These are phyloP conservation scores for Acleris literana DNA, from an alignment of 2,888 invertebrate genomes.

Conservation along the genomic window DNA sequence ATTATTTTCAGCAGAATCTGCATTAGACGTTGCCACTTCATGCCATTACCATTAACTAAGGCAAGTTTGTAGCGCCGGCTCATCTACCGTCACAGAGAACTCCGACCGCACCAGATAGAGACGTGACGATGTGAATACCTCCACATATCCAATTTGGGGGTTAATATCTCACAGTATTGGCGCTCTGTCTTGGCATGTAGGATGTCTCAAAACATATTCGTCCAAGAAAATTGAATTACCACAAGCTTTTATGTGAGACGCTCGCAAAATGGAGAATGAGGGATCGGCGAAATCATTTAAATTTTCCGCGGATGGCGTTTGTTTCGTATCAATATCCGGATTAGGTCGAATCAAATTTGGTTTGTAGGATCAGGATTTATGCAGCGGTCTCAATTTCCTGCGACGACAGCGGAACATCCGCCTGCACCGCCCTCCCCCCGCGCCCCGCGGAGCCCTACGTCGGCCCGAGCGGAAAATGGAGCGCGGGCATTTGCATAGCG, in stretches of 20 bases:
- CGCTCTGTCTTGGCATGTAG: constrained; percentile 57
- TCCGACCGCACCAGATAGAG: constrained; percentile 17
- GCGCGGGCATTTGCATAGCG: constrained; percentile 79
- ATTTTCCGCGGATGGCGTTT: constrained; percentile 64
- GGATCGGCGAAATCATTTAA: constrained; percentile 53
- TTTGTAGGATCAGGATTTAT: constrained; percentile 81
- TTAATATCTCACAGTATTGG: constrained; percentile 69
- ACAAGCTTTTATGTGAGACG: constrained; percentile 43
- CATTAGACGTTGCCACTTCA: background rate
- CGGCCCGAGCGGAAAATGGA: constrained; percentile 74
- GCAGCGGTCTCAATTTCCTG: constrained; percentile 83
- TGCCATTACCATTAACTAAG: background rate
- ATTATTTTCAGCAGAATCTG: background rate
- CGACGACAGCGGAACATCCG: constrained; percentile 80
- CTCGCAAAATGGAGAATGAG: constrained; percentile 40
- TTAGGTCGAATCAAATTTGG: constrained; percentile 81
- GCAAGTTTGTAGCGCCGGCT: constrained; percentile 17
- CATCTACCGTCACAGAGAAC: constrained; percentile 18
- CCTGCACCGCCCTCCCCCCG: constrained; percentile 49
- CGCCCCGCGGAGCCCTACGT: constrained; percentile 47
- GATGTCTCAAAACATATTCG: constrained; percentile 59
- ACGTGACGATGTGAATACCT: constrained; percentile 54
- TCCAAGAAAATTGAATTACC: constrained; percentile 55
- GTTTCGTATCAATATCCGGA: constrained; percentile 82
- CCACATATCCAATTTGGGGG: constrained; percentile 76